These are phyloP conservation scores for Thamnophis sirtalis DNA, from an alignment of 2,113 vertebrate genomes.

Conservation along the genomic window DNA sequence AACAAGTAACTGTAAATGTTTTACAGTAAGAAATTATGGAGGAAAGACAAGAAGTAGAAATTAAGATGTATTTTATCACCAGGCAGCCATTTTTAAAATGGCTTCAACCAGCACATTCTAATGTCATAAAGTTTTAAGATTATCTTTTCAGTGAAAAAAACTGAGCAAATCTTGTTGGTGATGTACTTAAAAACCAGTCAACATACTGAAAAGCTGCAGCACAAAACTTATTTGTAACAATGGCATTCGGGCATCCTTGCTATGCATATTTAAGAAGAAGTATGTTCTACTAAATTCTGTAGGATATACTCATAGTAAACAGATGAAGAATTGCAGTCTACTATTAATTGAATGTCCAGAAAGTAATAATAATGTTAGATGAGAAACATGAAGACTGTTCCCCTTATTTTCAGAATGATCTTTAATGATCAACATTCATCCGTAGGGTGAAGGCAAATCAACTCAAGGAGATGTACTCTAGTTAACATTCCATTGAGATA, in stretches of 20 bases:
- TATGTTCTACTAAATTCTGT: not conserved
- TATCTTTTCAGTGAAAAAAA: slow-evolving; percentile 21
- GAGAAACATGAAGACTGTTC: slow-evolving; percentile 24
- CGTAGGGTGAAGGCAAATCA: slow-evolving; percentile 32
- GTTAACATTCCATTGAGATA: slow-evolving; percentile 33
- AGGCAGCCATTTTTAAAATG: slow-evolving; percentile 41
- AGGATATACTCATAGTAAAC: not conserved
- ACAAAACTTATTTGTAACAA: not conserved
- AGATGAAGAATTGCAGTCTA: not conserved
- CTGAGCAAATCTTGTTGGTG: rapidly evolving
- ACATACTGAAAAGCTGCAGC: rapidly evolving
- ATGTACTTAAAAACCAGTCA: rapidly evolving
- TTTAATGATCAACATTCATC: slow-evolving; percentile 19
- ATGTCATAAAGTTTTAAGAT: not conserved
- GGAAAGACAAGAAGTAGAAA: slow-evolving; percentile 23
- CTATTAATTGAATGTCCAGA: slow-evolving; percentile 15
- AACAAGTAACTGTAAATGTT: not conserved
- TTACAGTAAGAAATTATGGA: slow-evolving; percentile 19
- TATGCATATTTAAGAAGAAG: not conserved
- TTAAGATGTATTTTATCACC: slow-evolving; percentile 39
- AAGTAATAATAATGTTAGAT: not conserved
- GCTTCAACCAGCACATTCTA: slow-evolving; percentile 7
- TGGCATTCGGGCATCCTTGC: not conserved
- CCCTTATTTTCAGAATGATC: slow-evolving; percentile 7
- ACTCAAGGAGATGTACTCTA: slow-evolving; percentile 6